A percentile compares a stretch with the other conserved stretches of the same genome.
Conservation (phyloP, 2,888 invertebrate genomes). For the Dichetophora obliterata region DNA sequence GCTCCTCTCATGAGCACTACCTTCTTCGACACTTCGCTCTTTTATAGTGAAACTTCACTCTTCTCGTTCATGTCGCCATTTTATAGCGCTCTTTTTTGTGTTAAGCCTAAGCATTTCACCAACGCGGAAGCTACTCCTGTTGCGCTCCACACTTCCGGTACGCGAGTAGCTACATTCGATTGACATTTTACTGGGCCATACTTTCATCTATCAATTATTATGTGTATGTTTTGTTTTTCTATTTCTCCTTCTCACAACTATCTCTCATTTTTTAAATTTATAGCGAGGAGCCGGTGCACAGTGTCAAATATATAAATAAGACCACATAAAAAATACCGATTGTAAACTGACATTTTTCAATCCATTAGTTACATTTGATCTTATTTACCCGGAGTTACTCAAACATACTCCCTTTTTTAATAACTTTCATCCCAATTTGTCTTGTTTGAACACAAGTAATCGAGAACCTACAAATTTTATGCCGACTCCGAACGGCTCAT, state of each 20-base stretch:
- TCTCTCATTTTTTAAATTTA: not conserved
- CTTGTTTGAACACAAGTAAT: too few species aligned
- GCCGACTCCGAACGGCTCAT: too few species aligned
- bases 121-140: constrained; percentile 8
- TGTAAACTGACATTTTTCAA: too few species aligned
- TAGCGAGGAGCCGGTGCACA: not conserved
- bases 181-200: constrained; percentile 16
- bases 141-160: not conserved
- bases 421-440: too few species aligned
- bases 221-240: not conserved
- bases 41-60: not conserved
- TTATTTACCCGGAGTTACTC: too few species aligned
- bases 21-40: not conserved
- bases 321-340: too few species aligned
- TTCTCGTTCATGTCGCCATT: not conserved
- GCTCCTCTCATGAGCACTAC: not conserved
- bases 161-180: not conserved
- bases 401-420: too few species aligned
- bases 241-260: not conserved
- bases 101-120: not conserved
- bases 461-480: too few species aligned
- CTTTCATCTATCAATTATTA: constrained; percentile 20
- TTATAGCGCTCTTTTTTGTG: not conserved
- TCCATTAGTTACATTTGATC: too few species aligned
- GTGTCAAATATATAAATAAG: not conserved